Evolutionary conservation across 2,888 invertebrate genomes (phyloP), one percentile per base, ranked within the genome.

Genomic region (Hypercompe scribonia): DNA sequence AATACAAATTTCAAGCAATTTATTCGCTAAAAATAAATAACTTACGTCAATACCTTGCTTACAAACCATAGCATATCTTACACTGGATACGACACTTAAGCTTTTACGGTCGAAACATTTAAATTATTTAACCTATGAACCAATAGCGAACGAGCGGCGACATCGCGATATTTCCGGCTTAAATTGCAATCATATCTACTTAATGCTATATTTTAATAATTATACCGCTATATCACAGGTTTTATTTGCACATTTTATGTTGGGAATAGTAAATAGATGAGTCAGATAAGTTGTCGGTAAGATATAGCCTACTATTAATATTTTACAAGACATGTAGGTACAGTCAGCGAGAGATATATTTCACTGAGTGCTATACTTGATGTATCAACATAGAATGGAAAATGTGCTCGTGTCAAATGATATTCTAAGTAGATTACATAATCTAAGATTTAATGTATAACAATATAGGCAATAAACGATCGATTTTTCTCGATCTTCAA

Each of bases 71-170:
- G 67, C 58, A 21, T 65, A 15, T 70, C 76, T 71, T 33, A 0
- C 11, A 36, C 2, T 80, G 72, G 67, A 50, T 0, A 2, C 3
- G 2, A 21, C 24, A 0, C 68, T 8, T 21, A 73, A 61, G 50
- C 21, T 61, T 84, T 79, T 80, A 83, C 72, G 73, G 63, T 73
- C 75, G 11, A 75, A 73, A 84, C 84, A 83, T 82, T 80, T 70
- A 82, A 80, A 83, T 80, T 64, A 75, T 69, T 78, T 81, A 80
- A 84, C 83, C 84, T 81, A 54, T 84, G 84, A 81, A 81, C 83
- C 65, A 67, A 18, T 10, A 21, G 70, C 61, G 61, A 61, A 74
- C 75, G 70, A 72, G 58, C 31, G 64, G 73, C 68, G 75, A 84
- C 74, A 70, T 72, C 71, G 71, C 68, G 64, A 61, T 68, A 73